Percentiles rank a stretch among this genome's conserved stretches.
Evolutionary conservation across 2,888 invertebrate genomes (phyloP).

Genomic region (Ligdia adustata): DNA sequence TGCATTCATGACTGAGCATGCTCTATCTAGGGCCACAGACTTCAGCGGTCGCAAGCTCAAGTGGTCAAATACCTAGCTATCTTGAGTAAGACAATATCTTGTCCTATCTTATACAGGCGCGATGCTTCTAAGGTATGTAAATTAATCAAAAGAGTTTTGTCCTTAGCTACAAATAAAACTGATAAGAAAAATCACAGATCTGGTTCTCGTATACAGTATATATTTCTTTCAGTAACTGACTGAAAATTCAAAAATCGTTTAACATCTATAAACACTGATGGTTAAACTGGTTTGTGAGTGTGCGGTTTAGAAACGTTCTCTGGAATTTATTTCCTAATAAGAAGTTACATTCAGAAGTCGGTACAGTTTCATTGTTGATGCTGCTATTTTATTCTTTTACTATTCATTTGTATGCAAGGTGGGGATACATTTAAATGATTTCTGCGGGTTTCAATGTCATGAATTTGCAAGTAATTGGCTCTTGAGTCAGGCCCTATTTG

Average conservation of each 20-base stretch:
- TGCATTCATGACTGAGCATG: no score
- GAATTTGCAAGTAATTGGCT: slow-evolving; percentile 42
- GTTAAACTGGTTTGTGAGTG: neutral
- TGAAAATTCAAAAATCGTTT: neutral
- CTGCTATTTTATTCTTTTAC: slow-evolving; percentile 21
- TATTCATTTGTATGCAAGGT: slow-evolving; percentile 39
- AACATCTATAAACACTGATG: neutral
- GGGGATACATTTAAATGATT: slow-evolving; percentile 39
- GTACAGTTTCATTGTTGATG: neutral
- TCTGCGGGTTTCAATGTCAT: slow-evolving; percentile 42
- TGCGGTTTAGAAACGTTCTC: neutral
- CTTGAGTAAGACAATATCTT: no score
- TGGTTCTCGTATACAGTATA: no score
- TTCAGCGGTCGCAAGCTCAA: no score
- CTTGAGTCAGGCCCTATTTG: slow-evolving; percentile 35
- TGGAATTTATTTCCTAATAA: neutral
- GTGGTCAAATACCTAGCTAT: no score
- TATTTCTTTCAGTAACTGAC: neutral
- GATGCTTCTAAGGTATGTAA: no score
- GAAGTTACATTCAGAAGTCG: neutral
- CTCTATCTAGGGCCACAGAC: no score
- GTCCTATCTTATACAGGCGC: no score
- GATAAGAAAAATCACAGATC: no score
- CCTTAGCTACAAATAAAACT: no score
- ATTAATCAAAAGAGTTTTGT: no score